Conservation (phyloP, 2,113 vertebrate genomes). For the Tragelaphus imberbis region DNA sequence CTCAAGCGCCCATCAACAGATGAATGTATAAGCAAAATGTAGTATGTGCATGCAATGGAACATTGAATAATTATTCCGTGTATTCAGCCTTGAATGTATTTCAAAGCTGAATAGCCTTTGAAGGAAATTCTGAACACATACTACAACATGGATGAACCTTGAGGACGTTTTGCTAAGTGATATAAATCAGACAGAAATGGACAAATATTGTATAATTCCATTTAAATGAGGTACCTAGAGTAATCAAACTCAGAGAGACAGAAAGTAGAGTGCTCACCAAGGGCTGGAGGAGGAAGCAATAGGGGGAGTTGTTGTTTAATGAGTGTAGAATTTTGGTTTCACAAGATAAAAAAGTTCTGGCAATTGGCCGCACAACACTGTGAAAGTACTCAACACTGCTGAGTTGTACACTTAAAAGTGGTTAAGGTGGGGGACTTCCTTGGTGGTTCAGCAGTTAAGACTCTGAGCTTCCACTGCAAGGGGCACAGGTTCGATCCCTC, state of each 20-base stretch:
- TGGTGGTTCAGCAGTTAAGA: neutral
- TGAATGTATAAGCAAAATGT: neutral
- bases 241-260: neutral
- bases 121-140: neutral
- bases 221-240: neutral
- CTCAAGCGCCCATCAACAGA: neutral
- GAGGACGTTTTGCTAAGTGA: neutral
- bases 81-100: neutral
- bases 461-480: neutral
- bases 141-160: neutral
- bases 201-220: neutral
- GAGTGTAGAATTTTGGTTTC: neutral
- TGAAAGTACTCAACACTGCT: neutral
- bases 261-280: neutral
- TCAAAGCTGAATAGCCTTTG: neutral
- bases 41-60: neutral
- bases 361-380: neutral
- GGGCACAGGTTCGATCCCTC: neutral
- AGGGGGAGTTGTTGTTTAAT: neutral
- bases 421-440: neutral
- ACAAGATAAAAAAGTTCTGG: neutral
- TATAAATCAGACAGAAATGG: neutral
- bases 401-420: neutral
- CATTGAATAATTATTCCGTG: neutral
- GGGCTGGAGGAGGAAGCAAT: neutral